A percentile compares a stretch with the other conserved stretches of the same genome.
These are phyloP conservation scores for Urocolius indicus DNA, from an alignment of 2,113 vertebrate genomes.

Conservation along the genomic window DNA sequence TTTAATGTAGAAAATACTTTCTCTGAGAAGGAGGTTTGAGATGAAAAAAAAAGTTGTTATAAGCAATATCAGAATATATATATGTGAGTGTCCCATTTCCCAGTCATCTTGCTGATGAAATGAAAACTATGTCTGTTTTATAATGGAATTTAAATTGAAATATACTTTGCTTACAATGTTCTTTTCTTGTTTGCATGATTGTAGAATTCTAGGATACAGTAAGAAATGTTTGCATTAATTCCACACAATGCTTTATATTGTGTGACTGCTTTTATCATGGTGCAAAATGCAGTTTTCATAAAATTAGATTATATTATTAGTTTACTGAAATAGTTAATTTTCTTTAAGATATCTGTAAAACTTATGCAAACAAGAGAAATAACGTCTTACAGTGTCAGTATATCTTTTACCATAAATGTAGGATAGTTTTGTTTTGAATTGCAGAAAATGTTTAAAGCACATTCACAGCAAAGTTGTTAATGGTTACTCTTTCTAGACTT, in stretches of 20 bases:
- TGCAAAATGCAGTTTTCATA: constrained; percentile 7
- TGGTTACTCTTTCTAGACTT: neutral
- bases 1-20: constrained; percentile 12
- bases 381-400: neutral
- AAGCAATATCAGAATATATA: neutral
- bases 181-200: constrained; percentile 52
- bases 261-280: constrained; percentile 41
- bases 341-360: constrained; percentile 27
- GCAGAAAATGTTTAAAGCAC: neutral
- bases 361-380: neutral
- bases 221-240: constrained; percentile 43
- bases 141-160: constrained; percentile 49
- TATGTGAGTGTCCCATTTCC: constrained; percentile 16
- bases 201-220: constrained; percentile 39
- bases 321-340: constrained; percentile 35
- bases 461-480: neutral
- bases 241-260: constrained; percentile 34
- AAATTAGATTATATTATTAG: neutral
- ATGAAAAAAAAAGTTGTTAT: neutral
- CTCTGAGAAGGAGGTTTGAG: neutral
- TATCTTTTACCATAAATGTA: neutral
- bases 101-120: constrained; percentile 49
- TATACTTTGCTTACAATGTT: constrained; percentile 20
- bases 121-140: constrained; percentile 41
- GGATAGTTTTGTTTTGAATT: neutral